Evolutionary conservation across 2,797 vertebrate genomes (phyloP), one percentile per base, ranked within the genome.

Genomic region (Pseudomugil gertrudae): DNA sequence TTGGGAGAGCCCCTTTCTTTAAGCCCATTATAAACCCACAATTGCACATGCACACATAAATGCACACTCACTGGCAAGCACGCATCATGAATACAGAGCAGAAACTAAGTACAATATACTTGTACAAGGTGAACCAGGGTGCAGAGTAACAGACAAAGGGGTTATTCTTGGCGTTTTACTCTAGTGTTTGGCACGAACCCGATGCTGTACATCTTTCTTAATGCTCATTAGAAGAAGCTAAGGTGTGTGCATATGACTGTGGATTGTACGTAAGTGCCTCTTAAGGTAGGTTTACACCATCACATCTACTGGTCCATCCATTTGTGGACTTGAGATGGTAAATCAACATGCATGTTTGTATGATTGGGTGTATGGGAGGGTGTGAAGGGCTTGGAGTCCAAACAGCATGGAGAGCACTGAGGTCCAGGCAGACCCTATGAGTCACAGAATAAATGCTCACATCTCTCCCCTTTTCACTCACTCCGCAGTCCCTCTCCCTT

Each of bases 351-450:
- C 26, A 43, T 55, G 45, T 57, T 74, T 64, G 60, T 40, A 35
- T 51, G 61, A 57, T 17, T 66, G 57, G 50, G 74, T 51, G 64
- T 33, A 48, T 33, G 52, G 27, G 57, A 61, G 72, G 55, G 74
- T 61, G 74, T 76, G 75, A 33, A 69, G 29, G 63, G 21, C 61
- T 62, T 76, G 57, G 61, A 56, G 59, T 80, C 63, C 66, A 77
- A 72, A 82, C 64, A 76, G 52, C 63, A 58, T 70, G 66, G 63
- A 75, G 87, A 83, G 78, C 88, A 92, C 69, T 89, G 90, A 89
- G 89, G 87, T 92, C 89, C 89, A 90, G 85, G 74, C 88, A 91
- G 90, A 89, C 86, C 87, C 70, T 84, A 54, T 88, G 89, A 90
- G 81, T 90, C 85, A 90, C 78, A 68, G 81, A 77, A 79, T 84